A percentile compares a stretch with the other conserved stretches of the same genome.
These are phyloP conservation scores for Megathymus violae DNA, from an alignment of 1,140 invertebrate species.

Conservation along the genomic window DNA sequence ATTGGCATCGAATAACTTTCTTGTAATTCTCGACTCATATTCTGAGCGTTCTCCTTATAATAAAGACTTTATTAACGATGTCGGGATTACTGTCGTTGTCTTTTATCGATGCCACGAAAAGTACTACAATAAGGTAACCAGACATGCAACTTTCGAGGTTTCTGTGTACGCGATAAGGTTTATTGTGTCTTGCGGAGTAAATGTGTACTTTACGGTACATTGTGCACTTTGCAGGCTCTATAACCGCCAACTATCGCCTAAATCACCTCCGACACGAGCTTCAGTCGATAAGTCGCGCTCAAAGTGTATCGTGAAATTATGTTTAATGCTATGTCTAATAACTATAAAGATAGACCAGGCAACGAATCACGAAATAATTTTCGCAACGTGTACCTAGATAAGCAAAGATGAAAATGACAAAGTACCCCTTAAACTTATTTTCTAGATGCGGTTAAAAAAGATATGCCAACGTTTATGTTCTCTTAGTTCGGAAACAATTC, in stretches of 20 bases:
- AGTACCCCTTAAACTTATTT: conserved; percentile 12
- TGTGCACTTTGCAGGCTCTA: conserved; percentile 28
- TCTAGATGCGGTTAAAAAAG: conserved; percentile 1
- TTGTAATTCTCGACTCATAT: conserved; percentile 22
- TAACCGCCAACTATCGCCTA: conserved; percentile 32
- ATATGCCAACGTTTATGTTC: neutral
- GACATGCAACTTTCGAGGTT: conserved; percentile 8
- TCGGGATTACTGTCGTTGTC: conserved; percentile 33
- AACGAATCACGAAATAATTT: conserved; percentile 54
- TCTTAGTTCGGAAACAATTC: neutral
- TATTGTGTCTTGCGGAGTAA: neutral
- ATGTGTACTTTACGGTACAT: conserved; percentile 29
- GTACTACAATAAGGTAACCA: conserved; percentile 2
- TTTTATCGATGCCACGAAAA: conserved; percentile 33
- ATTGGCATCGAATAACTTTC: conserved; percentile 17
- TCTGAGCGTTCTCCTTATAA: conserved; percentile 20
- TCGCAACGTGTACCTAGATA: conserved; percentile 46
- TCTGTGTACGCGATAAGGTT: conserved; percentile 4
- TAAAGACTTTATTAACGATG: conserved; percentile 30
- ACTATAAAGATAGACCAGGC: conserved; percentile 52
- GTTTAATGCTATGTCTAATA: conserved; percentile 47
- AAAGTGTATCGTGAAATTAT: conserved; percentile 50
- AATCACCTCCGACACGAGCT: conserved; percentile 41
- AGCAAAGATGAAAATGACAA: conserved; percentile 14
- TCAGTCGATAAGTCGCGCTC: conserved; percentile 35